Conservation (phyloP, 2,888 invertebrate species). For the Melolontha melolontha region DNA sequence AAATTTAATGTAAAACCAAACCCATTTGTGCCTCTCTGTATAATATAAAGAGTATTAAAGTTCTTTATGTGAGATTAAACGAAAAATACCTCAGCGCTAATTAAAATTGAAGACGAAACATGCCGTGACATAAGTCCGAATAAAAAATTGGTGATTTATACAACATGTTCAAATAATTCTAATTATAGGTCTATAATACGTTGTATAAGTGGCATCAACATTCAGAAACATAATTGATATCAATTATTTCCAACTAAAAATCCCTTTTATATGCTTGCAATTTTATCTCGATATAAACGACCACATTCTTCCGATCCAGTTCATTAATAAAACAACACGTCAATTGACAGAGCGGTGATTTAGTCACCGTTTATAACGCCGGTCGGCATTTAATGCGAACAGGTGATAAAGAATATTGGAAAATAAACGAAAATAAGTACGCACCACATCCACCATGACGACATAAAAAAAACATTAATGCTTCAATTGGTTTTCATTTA, state of each 20-base stretch:
- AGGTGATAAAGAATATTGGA: conserved; percentile 13
- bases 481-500: conserved; percentile 22
- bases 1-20: no score
- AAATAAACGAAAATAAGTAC: not conserved
- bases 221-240: no score
- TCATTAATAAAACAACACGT: conserved; percentile 22
- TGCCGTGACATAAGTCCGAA: no score
- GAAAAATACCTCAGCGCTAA: no score
- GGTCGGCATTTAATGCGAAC: not conserved
- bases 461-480: conserved; percentile 20
- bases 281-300: not conserved
- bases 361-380: conserved; percentile 1
- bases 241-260: not conserved
- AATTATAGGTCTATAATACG: no score
- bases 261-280: not conserved
- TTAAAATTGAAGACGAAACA: no score
- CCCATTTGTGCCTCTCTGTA: no score
- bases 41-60: no score
- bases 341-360: not conserved
- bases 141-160: no score
- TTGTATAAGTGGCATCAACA: no score
- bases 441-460: not conserved
- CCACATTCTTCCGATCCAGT: conserved; percentile 2
- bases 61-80: no score
- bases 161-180: no score